Evolutionary conservation across 2,797 vertebrate genomes (phyloP), one percentile per base, ranked within the genome.

Genomic region (Manis pentadactyla): DNA sequence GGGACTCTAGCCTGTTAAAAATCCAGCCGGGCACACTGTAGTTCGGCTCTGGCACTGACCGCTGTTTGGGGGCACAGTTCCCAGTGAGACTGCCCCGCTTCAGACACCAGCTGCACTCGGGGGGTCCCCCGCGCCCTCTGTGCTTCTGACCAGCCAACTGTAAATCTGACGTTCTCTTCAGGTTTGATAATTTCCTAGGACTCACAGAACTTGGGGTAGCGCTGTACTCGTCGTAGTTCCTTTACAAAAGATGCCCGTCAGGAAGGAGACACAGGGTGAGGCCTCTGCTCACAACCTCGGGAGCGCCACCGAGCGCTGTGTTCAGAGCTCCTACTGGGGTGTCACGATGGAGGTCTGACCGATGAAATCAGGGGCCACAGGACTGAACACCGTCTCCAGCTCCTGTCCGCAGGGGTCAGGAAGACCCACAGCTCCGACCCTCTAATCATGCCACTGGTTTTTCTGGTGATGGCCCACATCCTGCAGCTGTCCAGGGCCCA

Each of bases 11-110:
- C 73, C 84, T 34, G 23, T 31, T 46, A 55, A 34, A 90, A 87
- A 15, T 9, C 39, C 93, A 75, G 0, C 34, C 5, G 8, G 15
- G 53, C 15, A 0, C 4, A 0, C 59, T 19, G 12, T 9, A 19
- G 1, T 53, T 39, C 12, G 34, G 14, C 46, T 51, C 55, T 39
- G 64, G 15, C 51, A 25, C 34, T 73, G 19, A 68, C 29, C 27
- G 5, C 18, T 42, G 17, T 9, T 74, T 53, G 27, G 68, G 7
- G 23, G 13, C 7, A 1, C 25, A 7, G 51, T 14, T 74, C 55
- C 69, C 14, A 7, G 31, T 19, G 11, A 39, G 29, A 49, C 49
- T 74, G 59, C 68, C 63, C 17, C 85, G 23, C 18, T 55, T 88
- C 23, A 74, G 57, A 64, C 3, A 21, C n/a, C 57, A 29, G 55